A percentile compares a stretch with the other conserved stretches of the same genome.
Conservation (phyloP, 2,797 vertebrate species). For the Oryzias dopingdopingensis region DNA sequence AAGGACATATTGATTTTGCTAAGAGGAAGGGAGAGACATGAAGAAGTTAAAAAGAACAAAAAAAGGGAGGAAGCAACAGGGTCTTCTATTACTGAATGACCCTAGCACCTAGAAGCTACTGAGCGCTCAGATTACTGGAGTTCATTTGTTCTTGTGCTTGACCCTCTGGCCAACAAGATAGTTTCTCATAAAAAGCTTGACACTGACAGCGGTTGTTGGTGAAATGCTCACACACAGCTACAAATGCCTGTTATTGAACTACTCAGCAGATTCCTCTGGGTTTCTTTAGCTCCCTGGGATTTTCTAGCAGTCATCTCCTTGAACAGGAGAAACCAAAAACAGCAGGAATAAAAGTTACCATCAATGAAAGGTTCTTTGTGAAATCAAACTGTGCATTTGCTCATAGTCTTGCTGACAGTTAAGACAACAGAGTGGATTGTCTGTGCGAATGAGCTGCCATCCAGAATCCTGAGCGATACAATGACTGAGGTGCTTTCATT, state of each 20-base stretch:
- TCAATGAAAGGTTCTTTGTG: no score
- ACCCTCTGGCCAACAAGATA: slow-evolving; percentile 55
- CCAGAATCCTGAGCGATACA: slow-evolving; percentile 58
- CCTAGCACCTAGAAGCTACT: slow-evolving; percentile 34
- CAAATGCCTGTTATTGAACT: slow-evolving; percentile 49
- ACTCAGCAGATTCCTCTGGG: slow-evolving; percentile 37
- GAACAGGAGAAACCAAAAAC: slow-evolving; percentile 7
- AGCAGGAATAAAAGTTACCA: no score
- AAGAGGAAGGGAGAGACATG: slow-evolving; percentile 35
- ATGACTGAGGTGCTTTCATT: slow-evolving; percentile 62
- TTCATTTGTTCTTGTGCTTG: slow-evolving; percentile 59
- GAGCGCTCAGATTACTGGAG: slow-evolving; percentile 38
- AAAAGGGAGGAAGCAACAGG: slow-evolving; percentile 22
- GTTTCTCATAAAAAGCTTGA: slow-evolving; percentile 38
- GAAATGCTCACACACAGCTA: slow-evolving; percentile 33
- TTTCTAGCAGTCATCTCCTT: slow-evolving; percentile 54
- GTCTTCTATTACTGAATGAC: slow-evolving; percentile 36
- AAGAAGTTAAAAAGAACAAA: slow-evolving; percentile 25
- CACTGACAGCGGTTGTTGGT: slow-evolving; percentile 36
- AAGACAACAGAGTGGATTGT: slow-evolving; percentile 61
- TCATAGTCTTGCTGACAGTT: slow-evolving; percentile 46
- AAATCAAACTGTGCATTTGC: no score
- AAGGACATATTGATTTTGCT: slow-evolving; percentile 41
- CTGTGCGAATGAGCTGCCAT: slow-evolving; percentile 51
- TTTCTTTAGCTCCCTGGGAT: slow-evolving; percentile 49